phyloP scores from a whole-genome alignment of 2,888 invertebrate genomes.

The Conomelus anceps region DNA sequence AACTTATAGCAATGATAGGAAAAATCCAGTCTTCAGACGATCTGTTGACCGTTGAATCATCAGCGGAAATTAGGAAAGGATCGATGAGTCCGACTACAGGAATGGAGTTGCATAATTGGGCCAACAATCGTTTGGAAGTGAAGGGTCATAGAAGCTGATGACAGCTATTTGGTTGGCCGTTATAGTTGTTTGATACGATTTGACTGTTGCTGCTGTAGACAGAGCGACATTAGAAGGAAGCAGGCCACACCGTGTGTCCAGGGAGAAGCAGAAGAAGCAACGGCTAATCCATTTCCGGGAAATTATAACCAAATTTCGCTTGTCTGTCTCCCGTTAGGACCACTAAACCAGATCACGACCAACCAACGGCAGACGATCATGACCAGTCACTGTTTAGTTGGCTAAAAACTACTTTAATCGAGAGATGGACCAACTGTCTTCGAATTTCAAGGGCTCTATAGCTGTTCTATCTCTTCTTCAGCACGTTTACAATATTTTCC shows the following conservation, averaged over 20 bases:
- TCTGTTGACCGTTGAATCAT: neutral
- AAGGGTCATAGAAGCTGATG: neutral
- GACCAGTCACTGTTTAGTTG: neutral
- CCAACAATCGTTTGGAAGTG: neutral
- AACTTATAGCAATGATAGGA: no score
- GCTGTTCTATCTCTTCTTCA: no score
- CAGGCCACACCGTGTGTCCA: no score
- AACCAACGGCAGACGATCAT: neutral
- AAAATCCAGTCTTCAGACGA: neutral
- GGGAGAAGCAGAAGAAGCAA: neutral
- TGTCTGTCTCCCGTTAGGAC: neutral
- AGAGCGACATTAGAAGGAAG: neutral
- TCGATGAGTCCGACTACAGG: neutral
- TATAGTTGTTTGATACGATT: neutral
- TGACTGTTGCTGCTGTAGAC: neutral
- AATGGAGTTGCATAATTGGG: neutral
- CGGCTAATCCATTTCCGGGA: neutral
- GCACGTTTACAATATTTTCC: no score
- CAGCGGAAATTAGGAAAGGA: neutral
- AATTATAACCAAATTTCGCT: neutral
- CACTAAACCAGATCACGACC: neutral
- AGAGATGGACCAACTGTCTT: neutral
- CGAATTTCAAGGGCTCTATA: neutral
- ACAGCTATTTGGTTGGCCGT: neutral
- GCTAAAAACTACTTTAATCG: neutral